phyloP scores from a whole-genome alignment of 2,113 vertebrate genomes.

The Dromas ardeola region DNA sequence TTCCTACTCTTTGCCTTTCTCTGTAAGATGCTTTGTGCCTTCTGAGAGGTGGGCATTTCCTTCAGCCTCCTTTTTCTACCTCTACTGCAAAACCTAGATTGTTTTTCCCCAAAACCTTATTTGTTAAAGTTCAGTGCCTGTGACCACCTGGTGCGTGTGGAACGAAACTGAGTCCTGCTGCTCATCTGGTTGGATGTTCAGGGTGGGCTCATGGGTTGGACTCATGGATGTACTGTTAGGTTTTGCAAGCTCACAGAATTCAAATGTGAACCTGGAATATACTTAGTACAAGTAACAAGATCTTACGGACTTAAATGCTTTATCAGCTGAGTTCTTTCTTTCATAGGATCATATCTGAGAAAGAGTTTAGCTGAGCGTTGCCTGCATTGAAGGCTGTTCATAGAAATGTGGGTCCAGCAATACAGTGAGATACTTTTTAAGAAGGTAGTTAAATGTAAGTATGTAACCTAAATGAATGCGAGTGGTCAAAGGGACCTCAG shows the following conservation, averaged over 20 bases:
- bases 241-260: neutral
- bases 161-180: neutral
- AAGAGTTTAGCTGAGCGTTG: neutral
- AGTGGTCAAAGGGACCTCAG: neutral
- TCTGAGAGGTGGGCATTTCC: neutral
- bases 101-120: neutral
- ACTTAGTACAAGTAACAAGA: neutral
- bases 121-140: neutral
- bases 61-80: neutral
- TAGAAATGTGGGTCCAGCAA: neutral
- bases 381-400: neutral
- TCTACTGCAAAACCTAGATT: neutral
- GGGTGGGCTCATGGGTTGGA: neutral
- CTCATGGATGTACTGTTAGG: neutral
- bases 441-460: neutral
- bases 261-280: neutral
- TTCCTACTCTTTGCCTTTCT: neutral
- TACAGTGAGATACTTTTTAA: neutral
- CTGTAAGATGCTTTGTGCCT: neutral
- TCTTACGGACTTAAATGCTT: neutral
- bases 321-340: neutral
- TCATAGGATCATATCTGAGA: neutral
- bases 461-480: neutral
- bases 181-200: neutral
- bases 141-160: neutral